Evolutionary conservation across 2,888 invertebrate genomes (phyloP), one percentile per base, ranked within the genome.

Genomic region (Agapostemon virescens): DNA sequence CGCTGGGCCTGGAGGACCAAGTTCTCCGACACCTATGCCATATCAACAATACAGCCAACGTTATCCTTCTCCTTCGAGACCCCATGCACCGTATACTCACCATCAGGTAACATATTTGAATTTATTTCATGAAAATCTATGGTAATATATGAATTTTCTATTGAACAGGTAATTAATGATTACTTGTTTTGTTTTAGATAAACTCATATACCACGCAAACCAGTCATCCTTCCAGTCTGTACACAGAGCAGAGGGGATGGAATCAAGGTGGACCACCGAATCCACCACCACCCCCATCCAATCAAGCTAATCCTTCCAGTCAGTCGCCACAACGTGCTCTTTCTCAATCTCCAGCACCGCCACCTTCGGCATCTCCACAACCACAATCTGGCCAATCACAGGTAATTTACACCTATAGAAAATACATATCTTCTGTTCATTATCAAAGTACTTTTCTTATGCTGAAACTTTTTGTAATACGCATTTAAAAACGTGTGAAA

Each of bases 21-120:
- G 90, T 88, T 92, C 92, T 79, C 92, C 92, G 67, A 92, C 92
- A 67, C 90, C 92, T 76, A 91, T 92, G 91, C 91, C 92, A 89
- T 93, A 93, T 90, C 92, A 92, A 85, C 92, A 92, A 74, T 93
- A 93, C 78, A 91, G 91, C 73, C 93, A 92, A 85, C 92, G 93
- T 76, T 93, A 92, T 85, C 90, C 93, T 68, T 91, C 93, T 83
- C 91, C 93, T 77, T 84, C 92, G 63, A 90, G 93, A 88, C 91
- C 92, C 69, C 92, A 92, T 69, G 90, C 92, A 72, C 92, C 92
- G 36, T 92, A 92, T 81, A 89, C 90, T 81, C 92, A 92, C 84
- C 92, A 92, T 88, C 92, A 92, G 90, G 92, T 42, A 63, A n/a
- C 11, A 4, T 23, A 38, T 79, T 30, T 6, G 23, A 1, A 23